These are phyloP conservation scores for Tympanoctomys barrerae DNA, from an alignment of 2,797 vertebrate species.

Conservation along the genomic window DNA sequence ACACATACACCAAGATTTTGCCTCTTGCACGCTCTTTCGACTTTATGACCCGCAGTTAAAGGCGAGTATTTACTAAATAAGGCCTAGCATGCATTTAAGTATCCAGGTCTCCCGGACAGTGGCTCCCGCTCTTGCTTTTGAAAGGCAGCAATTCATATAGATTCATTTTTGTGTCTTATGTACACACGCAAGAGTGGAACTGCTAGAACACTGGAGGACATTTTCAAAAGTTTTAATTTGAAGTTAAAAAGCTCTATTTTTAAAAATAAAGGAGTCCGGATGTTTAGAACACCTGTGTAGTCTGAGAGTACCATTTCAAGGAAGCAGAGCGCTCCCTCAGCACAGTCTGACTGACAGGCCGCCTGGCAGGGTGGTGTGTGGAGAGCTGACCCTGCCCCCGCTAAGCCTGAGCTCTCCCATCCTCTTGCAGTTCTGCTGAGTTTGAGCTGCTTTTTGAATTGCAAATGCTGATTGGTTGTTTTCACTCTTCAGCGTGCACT, in stretches of 20 bases:
- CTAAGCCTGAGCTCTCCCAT: neutral
- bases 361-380: neutral
- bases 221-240: conserved; percentile 44
- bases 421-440: conserved; percentile 58
- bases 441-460: conserved; percentile 56
- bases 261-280: conserved; percentile 7
- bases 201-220: neutral
- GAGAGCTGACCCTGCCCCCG: neutral
- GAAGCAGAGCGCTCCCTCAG: neutral
- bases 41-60: neutral
- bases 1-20: neutral
- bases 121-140: neutral
- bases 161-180: neutral
- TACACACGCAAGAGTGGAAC: neutral
- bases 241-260: conserved; percentile 41
- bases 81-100: neutral
- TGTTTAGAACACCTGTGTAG: conserved; percentile 48
- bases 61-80: neutral
- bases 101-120: neutral
- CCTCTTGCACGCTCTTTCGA: neutral
- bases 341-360: neutral
- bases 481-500: neutral
- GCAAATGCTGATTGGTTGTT: conserved; percentile 51
- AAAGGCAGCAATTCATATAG: neutral
- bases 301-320: neutral